Evolutionary conservation across 2,888 invertebrate species (phyloP), one percentile per base, ranked within the genome.

Genomic region (Calephelis perditalis): DNA sequence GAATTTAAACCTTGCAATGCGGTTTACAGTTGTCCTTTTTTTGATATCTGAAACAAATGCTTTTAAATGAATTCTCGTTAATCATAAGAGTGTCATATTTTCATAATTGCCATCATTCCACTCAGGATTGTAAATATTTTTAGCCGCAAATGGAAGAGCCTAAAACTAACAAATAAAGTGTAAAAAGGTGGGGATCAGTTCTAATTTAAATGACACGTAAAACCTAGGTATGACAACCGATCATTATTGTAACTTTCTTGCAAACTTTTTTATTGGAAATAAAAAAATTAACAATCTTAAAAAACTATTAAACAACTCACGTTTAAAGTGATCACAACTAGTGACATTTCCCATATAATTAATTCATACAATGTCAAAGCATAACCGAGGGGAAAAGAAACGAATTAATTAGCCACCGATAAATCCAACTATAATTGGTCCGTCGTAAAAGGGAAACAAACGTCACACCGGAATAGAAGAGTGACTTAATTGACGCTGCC

Each of bases 11-110:
- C 64, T 67, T 70, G 77, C 76, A 78, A 81, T 79, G 81, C 73
- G 81, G 80, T 80, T 81, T 80, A 81, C 70, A 81, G 82, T 75
- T 67, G 70, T 71, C 75, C 72, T 70, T 65, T 68, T 66, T 64
- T 10, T 74, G 26, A 26, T 26, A 26, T 26, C 15, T 15, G 15
- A 15, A 15, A 15, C 15, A 15, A 15, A 15, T 15, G 1, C 15
- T 15, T 15, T 15, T 1, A 15, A 15, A n/a, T n/a, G n/a, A 15
- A 15, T 15, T 15, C 15, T 15, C 15, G 15, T 15, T 15, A 15
- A 15, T 15, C 15, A 15, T 15, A 15, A 15, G 15, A 15, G 15
- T 15, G 15, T 15, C 15, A 15, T 15, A 15, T 15, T 15, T 15
- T 15, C 15, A 15, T 15, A 15, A 15, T 15, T 15, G 15, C 15